Evolutionary conservation across 2,797 vertebrate genomes (phyloP).

Genomic region (Erethizon dorsatum): DNA sequence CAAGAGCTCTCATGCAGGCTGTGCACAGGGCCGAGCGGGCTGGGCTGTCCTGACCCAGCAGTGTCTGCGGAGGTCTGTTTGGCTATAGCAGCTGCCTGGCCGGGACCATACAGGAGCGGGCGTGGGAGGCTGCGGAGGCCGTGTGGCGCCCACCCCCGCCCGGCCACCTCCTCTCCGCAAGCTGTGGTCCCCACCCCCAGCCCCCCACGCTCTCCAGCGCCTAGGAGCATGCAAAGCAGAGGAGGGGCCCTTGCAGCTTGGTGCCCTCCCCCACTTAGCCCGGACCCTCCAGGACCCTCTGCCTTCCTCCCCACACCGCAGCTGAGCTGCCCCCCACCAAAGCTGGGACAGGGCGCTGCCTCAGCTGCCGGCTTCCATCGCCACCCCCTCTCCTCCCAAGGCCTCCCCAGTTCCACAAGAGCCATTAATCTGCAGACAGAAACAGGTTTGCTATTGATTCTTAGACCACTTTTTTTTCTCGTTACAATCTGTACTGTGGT

Average conservation of each 20-base stretch:
- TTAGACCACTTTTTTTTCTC: constrained; percentile 54
- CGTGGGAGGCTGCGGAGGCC: neutral
- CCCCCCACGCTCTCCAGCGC: constrained; percentile 70
- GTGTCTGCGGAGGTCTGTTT: too few species aligned
- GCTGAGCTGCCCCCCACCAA: neutral
- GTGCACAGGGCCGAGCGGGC: too few species aligned
- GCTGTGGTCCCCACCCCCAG: constrained; percentile 78
- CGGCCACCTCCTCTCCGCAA: constrained; percentile 47
- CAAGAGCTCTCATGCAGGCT: too few species aligned
- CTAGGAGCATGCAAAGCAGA: constrained; percentile 81
- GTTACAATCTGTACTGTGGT: constrained; percentile 60
- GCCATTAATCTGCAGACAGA: constrained; percentile 80
- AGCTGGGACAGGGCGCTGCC: neutral
- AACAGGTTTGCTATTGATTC: constrained; percentile 84
- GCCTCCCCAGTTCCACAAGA: constrained; percentile 50
- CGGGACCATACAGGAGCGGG: too few species aligned
- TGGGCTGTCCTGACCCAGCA: too few species aligned
- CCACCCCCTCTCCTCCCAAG: neutral
- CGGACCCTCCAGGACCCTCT: neutral
- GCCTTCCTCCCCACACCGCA: neutral
- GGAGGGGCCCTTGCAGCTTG: constrained; percentile 71
- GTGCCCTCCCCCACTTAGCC: too few species aligned
- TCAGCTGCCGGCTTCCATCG: constrained; percentile 73
- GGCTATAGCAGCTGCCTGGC: too few species aligned
- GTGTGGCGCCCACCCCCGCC: constrained; percentile 22